These are phyloP conservation scores for Micrastur ruficollis DNA, from an alignment of 2,797 vertebrate genomes.

Conservation along the genomic window DNA sequence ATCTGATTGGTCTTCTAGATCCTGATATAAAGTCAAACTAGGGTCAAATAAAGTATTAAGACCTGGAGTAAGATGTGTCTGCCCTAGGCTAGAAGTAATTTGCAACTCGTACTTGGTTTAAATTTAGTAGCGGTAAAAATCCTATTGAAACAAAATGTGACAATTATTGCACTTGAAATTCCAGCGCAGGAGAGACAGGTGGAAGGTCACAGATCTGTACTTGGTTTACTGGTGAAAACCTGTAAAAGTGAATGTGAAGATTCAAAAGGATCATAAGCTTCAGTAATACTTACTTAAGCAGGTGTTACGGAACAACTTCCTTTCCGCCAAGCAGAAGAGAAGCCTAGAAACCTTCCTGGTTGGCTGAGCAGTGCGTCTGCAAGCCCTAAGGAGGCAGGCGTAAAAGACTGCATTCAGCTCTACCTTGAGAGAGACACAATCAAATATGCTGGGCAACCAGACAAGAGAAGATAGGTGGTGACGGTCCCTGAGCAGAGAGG, in stretches of 20 bases:
- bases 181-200: neutral
- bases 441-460: neutral
- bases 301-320: neutral
- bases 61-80: constrained; percentile 41
- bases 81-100: constrained; percentile 46
- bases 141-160: constrained; percentile 31
- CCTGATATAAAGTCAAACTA: constrained; percentile 29
- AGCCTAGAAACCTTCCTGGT: neutral
- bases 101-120: constrained; percentile 46
- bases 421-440: neutral
- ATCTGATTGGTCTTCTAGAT: constrained; percentile 21
- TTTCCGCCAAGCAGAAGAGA: neutral
- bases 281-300: neutral
- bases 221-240: neutral
- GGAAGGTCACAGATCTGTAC: neutral
- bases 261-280: neutral
- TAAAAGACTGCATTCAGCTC: neutral
- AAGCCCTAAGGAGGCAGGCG: neutral
- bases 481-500: neutral
- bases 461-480: neutral
- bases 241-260: neutral
- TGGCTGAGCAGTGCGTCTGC: neutral
- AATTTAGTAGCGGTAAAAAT: constrained; percentile 52
- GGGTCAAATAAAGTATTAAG: constrained; percentile 49
- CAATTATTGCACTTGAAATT: constrained; percentile 30